Conservation (phyloP, 2,113 vertebrate genomes). For the Epinephelus cyanopodus region DNA sequence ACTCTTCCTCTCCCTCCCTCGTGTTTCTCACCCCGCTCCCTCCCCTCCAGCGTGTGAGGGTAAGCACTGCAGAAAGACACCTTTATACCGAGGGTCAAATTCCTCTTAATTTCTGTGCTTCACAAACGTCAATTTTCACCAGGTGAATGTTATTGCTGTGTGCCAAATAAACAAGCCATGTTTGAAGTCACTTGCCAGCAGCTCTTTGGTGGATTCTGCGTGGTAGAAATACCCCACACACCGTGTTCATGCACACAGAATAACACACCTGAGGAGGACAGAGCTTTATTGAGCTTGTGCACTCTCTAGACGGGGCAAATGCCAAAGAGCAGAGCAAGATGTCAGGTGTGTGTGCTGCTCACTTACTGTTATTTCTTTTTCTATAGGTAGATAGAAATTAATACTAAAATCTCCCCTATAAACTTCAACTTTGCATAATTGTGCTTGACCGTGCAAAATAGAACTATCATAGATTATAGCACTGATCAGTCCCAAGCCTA, state of each 20-base stretch:
- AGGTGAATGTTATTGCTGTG: constrained; percentile 68
- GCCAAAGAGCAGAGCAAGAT: constrained; percentile 8
- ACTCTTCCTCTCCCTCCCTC: constrained; percentile 17
- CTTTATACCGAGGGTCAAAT: constrained; percentile 70
- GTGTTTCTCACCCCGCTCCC: neutral
- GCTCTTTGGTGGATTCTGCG: constrained; percentile 41
- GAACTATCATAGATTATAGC: neutral
- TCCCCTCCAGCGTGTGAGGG: constrained; percentile 10
- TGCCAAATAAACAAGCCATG: constrained; percentile 26
- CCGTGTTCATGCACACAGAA: neutral
- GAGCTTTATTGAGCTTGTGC: constrained; percentile 51
- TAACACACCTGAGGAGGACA: constrained; percentile 38
- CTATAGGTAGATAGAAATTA: constrained; percentile 4
- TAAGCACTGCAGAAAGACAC: constrained; percentile 66
- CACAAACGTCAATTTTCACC: constrained; percentile 58
- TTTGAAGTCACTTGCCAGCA: constrained; percentile 65
- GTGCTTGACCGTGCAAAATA: neutral
- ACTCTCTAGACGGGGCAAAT: constrained; percentile 15
- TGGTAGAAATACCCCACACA: constrained; percentile 60
- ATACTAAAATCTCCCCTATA: neutral
- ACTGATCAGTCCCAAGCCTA: neutral
- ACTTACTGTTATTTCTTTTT: constrained; percentile 27
- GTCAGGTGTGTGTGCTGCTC: constrained; percentile 50
- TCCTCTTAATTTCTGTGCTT: constrained; percentile 60
- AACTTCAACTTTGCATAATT: constrained; percentile 14